phyloP scores from a whole-genome alignment of 2,888 invertebrate genomes.

The Philereme transversata region DNA sequence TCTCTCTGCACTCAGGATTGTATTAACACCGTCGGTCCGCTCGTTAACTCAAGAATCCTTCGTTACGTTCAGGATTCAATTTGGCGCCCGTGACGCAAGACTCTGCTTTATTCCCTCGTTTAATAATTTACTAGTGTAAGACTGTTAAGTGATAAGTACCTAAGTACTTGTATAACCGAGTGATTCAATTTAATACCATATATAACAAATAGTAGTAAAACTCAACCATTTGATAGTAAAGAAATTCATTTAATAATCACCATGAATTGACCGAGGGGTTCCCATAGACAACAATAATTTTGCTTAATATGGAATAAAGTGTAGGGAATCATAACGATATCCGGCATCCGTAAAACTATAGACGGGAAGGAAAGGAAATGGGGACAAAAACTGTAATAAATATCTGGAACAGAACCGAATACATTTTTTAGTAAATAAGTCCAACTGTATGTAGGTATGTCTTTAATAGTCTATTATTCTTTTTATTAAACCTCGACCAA shows the following conservation, averaged over 20 bases:
- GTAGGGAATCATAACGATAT: conserved; percentile 44
- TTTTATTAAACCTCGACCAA: no score
- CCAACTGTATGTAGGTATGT: neutral
- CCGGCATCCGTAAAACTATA: conserved; percentile 39
- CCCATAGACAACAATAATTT: conserved; percentile 19
- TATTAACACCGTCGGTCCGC: no score
- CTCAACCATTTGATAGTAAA: conserved; percentile 2
- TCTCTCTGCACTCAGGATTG: no score
- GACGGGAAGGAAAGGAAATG: conserved; percentile 38
- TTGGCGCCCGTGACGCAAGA: no score
- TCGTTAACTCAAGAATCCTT: no score
- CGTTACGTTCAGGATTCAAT: no score
- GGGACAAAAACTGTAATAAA: conserved; percentile 39
- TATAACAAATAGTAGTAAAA: conserved; percentile 4
- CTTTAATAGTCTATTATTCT: no score
- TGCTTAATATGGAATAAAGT: conserved; percentile 34
- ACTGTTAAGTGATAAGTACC: no score
- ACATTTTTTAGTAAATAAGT: neutral
- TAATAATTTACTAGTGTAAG: no score
- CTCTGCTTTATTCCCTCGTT: no score
- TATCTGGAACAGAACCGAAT: conserved; percentile 14
- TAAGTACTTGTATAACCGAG: no score
- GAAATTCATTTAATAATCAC: conserved; percentile 13
- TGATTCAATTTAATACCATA: neutral
- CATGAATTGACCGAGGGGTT: conserved; percentile 11